Base-by-base conservation (phyloP, 2,797 vertebrate genomes). In the Pyrocephalus nanus region DNA sequence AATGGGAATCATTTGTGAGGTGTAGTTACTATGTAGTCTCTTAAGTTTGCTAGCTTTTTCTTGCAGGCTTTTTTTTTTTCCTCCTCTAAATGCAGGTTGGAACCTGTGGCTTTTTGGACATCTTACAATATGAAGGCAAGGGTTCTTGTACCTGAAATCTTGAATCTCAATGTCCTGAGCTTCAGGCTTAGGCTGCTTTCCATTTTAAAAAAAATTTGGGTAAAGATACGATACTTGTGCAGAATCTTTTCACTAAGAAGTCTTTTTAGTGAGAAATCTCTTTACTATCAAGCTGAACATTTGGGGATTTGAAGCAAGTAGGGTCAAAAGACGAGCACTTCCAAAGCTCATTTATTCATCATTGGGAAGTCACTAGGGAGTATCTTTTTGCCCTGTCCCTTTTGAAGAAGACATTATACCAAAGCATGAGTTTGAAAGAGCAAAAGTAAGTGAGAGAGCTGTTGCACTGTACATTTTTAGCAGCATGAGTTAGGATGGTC, bases 131-230 rank as follows among this genome's bases (percentile, higher is more conserved):
- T n/a, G 36, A 75, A 29, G 38, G 47, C 43, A 62, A 70, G 90
- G 15, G 9, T 51, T 82, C 48, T 91, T 66, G 8, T 55, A 54
- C 29, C 12, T 88, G 58, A 76, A 70, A 58, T 61, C 38, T 66
- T 55, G 40, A 75, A 58, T 66, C n/a, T 84, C 54, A 57, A 0
- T 62, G 17, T 76, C 27, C 51, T 86, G 53, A 94, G 32, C 26
- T 93, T 92, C 29, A 78, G 26, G 14, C 36, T 88, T 66, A 53
- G 32, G 12, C 25, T 81, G 8, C 30, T 96, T 88, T 94, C 50
- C 62, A 83, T 92, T 95, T 93, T 66, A 92, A 45, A 95, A 16
- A 84, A 83, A 89, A 86, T 90, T 61, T 83, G 29, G 29, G n/a
- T 76, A 71, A 93, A 90, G 40, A 14, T 42, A 34, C 0, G 0